Percentiles rank a stretch among this genome's conserved stretches.
Conservation (phyloP, 2,888 invertebrate genomes). For the Tipula helvola region DNA sequence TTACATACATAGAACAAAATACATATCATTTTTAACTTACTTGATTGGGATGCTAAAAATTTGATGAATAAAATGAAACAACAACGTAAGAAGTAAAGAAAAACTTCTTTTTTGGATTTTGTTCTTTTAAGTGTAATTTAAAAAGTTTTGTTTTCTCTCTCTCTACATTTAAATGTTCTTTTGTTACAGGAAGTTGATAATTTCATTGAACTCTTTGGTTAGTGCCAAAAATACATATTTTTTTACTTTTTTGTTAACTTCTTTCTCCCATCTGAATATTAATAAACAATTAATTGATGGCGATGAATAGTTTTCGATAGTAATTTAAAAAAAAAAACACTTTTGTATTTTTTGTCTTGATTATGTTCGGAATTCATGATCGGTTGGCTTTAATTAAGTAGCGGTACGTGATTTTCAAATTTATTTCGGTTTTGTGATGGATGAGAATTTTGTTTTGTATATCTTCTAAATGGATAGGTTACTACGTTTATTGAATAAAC, state of each 20-base stretch:
- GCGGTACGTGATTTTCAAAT: neutral
- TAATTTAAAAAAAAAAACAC: neutral
- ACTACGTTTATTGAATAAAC: no score
- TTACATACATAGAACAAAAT: neutral
- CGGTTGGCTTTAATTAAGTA: neutral
- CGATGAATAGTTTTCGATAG: neutral
- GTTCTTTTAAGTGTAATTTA: neutral
- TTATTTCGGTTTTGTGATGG: neutral
- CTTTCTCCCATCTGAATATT: neutral
- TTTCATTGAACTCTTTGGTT: neutral
- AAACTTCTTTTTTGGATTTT: neutral
- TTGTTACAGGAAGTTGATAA: conserved; percentile 4
- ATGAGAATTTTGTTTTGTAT: neutral
- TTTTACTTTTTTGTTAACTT: neutral
- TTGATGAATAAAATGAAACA: neutral
- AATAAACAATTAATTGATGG: neutral
- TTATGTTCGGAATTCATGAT: neutral
- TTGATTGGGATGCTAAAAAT: conserved; percentile 4
- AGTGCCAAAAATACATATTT: neutral
- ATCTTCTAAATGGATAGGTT: no score
- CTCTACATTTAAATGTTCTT: neutral
- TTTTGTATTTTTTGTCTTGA: neutral
- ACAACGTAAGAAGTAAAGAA: neutral
- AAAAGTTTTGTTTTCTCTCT: neutral
- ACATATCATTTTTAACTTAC: neutral